These are phyloP conservation scores for Chanos chanos DNA, from an alignment of 2,797 vertebrate species.

Conservation along the genomic window DNA sequence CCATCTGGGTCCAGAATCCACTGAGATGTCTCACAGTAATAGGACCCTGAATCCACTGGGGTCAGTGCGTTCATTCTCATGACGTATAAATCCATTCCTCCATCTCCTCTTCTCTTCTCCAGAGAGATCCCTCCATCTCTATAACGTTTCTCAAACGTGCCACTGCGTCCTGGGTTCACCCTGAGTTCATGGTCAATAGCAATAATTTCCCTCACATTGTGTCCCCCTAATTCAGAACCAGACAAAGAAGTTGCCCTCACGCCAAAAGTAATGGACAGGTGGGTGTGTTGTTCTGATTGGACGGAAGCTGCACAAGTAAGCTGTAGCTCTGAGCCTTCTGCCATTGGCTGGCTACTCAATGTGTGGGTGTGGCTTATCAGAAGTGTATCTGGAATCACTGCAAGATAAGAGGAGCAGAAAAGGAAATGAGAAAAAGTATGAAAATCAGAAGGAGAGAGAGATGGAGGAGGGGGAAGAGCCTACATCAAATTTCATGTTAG, in stretches of 20 bases:
- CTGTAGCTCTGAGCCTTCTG: conserved; percentile 76
- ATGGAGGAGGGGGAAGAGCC: no score
- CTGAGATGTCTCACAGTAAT: conserved; percentile 80
- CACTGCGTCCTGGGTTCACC: conserved; percentile 58
- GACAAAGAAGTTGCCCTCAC: conserved; percentile 40
- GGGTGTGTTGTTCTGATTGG: conserved; percentile 79
- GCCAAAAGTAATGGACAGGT: conserved; percentile 80
- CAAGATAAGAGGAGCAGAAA: no score
- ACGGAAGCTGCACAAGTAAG: conserved; percentile 74
- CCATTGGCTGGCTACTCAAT: conserved; percentile 64
- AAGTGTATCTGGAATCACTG: conserved; percentile 83
- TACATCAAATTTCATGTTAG: no score
- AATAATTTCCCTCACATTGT: conserved; percentile 74
- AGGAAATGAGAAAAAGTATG: no score
- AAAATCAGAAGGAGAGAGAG: no score
- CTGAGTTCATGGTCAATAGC: conserved; percentile 71
- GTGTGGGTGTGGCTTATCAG: conserved; percentile 72
- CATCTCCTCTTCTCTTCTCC: conserved; percentile 72
- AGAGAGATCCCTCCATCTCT: conserved; percentile 71
- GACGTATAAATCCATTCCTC: conserved; percentile 66
- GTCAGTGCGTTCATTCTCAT: conserved; percentile 72
- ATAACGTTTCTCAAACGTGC: conserved; percentile 68
- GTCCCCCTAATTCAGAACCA: conserved; percentile 61
- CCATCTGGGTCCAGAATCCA: conserved; percentile 84
- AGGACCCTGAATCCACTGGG: conserved; percentile 74